These are phyloP conservation scores for Cochlearius cochlearius DNA, from an alignment of 2,113 vertebrate genomes.

Conservation along the genomic window DNA sequence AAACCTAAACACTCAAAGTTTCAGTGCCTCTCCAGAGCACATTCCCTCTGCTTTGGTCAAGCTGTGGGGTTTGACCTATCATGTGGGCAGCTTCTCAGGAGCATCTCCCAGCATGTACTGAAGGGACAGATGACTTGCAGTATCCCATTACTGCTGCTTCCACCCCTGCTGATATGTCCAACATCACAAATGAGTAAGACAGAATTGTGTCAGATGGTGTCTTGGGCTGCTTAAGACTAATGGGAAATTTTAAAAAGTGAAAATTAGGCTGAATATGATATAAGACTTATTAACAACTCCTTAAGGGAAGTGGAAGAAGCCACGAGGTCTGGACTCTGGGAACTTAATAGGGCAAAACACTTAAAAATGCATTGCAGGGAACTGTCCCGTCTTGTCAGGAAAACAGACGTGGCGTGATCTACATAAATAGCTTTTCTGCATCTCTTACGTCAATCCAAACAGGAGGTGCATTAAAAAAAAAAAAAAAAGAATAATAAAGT, in stretches of 20 bases:
- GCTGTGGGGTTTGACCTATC: not conserved
- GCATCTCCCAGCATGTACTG: not conserved
- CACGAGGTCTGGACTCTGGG: not conserved
- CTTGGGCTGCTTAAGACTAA: not conserved
- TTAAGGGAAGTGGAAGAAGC: not conserved
- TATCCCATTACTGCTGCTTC: not conserved
- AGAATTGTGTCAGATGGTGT: not conserved
- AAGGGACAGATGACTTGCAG: not conserved
- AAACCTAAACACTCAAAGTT: not conserved
- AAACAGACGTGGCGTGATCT: not conserved
- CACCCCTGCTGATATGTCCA: not conserved
- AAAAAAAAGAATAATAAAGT: not conserved
- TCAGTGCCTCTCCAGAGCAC: not conserved
- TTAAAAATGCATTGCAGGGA: not conserved
- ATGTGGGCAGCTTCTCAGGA: not conserved
- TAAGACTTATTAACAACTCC: not conserved
- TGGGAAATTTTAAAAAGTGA: not conserved
- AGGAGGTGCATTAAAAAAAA: not conserved
- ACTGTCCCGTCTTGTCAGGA: not conserved
- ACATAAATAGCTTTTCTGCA: not conserved
- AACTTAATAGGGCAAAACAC: not conserved
- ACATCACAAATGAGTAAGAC: not conserved
- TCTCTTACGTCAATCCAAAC: not conserved
- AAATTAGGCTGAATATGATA: not conserved
- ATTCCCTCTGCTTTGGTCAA: not conserved